Evolutionary conservation across 2,888 invertebrate genomes (phyloP), one percentile per base, ranked within the genome.

Genomic region (Teleiodes luculella): DNA sequence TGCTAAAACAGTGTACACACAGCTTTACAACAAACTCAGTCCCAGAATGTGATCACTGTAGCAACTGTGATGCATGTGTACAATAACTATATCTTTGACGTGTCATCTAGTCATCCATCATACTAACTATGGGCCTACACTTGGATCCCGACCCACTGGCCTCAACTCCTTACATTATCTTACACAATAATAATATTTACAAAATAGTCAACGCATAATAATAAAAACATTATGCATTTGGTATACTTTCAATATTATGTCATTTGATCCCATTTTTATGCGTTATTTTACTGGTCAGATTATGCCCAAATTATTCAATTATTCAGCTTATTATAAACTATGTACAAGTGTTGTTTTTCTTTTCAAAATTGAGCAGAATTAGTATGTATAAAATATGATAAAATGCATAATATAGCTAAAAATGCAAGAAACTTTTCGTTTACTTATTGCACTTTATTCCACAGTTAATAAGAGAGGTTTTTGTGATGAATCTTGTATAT

Each of bases 341-440:
- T 56, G 45, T 31, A 54, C 57, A 57, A 54, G 53, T 56, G 60
- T 61, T 64, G 61, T 47, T 60, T 63, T 54, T 64, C 33, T n/a
- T 20, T 30, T 45, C 4, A 65, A 68, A 70, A 74, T 79, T 78
- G 78, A 79, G 80, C 80, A 71, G 62, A 63, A 68, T 64, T 68
- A 70, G 54, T 49, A 47, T 54, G 52, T 71, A 41, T 67, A 65
- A 75, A 76, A 76, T 72, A 70, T 70, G 69, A 41, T 67, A 65
- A 75, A 76, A 76, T 72, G 71, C 70, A 70, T 52, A 59, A 57
- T 53, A 59, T 47, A 58, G 51, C 54, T 60, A 52, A 68, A 74
- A 74, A 72, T 72, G 70, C 67, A 66, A 60, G 20, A 43, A 43
- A 28, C 24, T 43, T n/a, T 43, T 6, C 20, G n/a, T 43, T 13